These are phyloP conservation scores for Xanthia icteritia DNA, from an alignment of 2,888 invertebrate genomes.

Conservation along the genomic window DNA sequence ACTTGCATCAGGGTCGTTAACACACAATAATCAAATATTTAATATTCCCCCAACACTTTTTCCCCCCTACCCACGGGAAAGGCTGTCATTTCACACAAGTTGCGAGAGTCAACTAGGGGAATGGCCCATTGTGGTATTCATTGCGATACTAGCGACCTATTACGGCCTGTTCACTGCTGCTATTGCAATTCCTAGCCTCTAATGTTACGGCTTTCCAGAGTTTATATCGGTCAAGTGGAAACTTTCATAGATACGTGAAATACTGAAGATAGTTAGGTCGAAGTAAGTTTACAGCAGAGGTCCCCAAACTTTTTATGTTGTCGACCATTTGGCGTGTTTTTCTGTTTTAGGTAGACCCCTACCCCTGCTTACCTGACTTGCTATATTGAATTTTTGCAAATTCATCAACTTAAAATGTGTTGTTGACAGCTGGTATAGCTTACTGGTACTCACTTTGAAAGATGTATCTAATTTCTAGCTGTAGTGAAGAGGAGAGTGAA, in stretches of 20 bases:
- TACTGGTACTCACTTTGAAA: too few species aligned
- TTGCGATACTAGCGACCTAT: slow-evolving; percentile 51
- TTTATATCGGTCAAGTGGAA: slow-evolving; percentile 34
- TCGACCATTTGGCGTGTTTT: too few species aligned
- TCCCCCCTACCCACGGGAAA: background rate
- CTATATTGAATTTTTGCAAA: too few species aligned
- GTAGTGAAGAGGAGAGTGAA: too few species aligned
- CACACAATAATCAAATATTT: background rate
- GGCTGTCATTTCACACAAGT: slow-evolving; percentile 29
- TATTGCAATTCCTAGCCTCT: slow-evolving; percentile 42
- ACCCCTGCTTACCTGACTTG: too few species aligned
- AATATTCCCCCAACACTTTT: slow-evolving; percentile 19
- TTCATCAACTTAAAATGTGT: too few species aligned
- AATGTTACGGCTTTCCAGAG: slow-evolving; percentile 32
- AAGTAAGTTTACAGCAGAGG: slow-evolving; percentile 15
- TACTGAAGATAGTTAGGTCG: slow-evolving; percentile 12
- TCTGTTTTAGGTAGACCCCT: too few species aligned
- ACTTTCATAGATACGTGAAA: slow-evolving; percentile 36
- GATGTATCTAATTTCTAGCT: too few species aligned
- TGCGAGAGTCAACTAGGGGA: slow-evolving; percentile 47
- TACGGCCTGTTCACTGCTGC: slow-evolving; percentile 50
- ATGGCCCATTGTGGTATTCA: slow-evolving; percentile 47
- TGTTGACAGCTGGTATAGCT: too few species aligned
- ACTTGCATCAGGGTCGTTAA: background rate
- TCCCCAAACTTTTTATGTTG: too few species aligned